Conservation (phyloP, 2,113 vertebrate species). For the Tenebrosternarchus preto region DNA sequence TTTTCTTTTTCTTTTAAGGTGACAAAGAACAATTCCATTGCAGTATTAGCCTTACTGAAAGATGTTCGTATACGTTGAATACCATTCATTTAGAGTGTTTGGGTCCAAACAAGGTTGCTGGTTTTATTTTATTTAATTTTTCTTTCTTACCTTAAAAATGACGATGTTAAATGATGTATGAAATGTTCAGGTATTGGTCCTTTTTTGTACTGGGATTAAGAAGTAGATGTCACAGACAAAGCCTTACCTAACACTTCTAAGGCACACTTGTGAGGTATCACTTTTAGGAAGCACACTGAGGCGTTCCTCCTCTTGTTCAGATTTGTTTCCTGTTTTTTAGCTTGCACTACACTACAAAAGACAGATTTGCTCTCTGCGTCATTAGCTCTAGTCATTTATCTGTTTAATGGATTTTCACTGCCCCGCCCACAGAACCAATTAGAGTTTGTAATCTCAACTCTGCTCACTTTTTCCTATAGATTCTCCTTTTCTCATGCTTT, state of each 20-base stretch:
- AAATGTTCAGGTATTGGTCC: not conserved
- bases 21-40: constrained; percentile 63
- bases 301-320: not conserved
- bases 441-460: not conserved
- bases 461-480: not conserved
- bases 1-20: constrained; percentile 51
- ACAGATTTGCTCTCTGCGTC: not conserved
- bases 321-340: not conserved
- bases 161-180: not conserved
- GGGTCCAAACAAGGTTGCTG: constrained; percentile 46
- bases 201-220: not conserved
- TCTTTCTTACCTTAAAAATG: not conserved
- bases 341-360: constrained; percentile 30
- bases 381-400: not conserved
- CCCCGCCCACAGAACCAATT: not conserved
- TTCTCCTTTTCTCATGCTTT: not conserved
- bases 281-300: constrained; percentile 6
- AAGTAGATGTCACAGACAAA: not conserved
- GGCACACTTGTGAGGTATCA: not conserved
- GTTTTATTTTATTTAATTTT: constrained; percentile 39
- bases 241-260: constrained; percentile 11
- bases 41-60: constrained; percentile 68
- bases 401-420: not conserved
- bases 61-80: constrained; percentile 45
- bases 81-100: constrained; percentile 54